Evolutionary conservation across 2,888 invertebrate species (phyloP), one percentile per base, ranked within the genome.

Genomic region (Erebia aethiops): DNA sequence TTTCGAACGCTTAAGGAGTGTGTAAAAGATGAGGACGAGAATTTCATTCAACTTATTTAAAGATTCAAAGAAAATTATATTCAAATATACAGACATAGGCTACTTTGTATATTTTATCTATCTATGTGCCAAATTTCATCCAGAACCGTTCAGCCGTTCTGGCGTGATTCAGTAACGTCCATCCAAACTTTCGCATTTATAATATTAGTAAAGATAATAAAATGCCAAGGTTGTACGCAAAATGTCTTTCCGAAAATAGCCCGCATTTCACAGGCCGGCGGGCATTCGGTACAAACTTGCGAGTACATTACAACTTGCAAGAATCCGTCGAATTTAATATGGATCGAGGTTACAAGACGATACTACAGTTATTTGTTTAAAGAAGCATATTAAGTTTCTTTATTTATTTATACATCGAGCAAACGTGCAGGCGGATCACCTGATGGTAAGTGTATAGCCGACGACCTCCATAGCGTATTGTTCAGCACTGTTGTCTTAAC

Each of bases 141-240:
- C 26, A 26, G 7, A 35, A 7, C 35, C 35, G 0, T 35, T 35
- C 1, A 7, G 35, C 35, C 35, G 5, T 35, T 35, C 35, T 7
- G 35, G 35, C 7, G 35, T 35, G 35, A 35, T 35, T 7, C 7
- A 35, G 35, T 7, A 35, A 35, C 35, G 1, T 35, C 35, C 35
- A 35, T 35, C 35, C 35, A 35, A 35, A 35, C 35, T 35, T 35
- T 35, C 35, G 35, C 35, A 35, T 35, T 35, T 35, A 35, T 35
- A 7, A 35, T 35, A 35, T 35, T 35, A 35, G 7, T 35, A 7
- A 0, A 35, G 35, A 58, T 58, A 58, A 35, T 58, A 58, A 58
- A 58, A n/a, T 35, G 57, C 57, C 35, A 58, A 58, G 57, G 57
- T 35, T 58, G 57, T 35, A 58, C 57, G 35, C 57, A 58, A 35